Conservation (phyloP, 2,888 invertebrate genomes). For the Pachycephus smyrnensis region DNA sequence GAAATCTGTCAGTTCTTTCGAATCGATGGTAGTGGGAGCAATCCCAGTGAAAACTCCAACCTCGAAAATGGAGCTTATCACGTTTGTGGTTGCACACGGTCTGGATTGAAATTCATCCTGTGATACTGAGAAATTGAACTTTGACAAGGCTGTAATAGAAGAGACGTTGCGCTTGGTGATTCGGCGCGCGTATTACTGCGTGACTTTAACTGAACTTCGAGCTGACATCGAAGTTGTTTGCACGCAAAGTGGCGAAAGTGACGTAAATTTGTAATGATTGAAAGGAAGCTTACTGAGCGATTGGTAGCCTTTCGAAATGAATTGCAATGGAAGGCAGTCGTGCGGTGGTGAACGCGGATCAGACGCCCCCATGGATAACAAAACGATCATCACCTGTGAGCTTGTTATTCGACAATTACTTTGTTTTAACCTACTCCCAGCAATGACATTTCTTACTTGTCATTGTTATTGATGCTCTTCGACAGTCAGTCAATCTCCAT, state of each 20-base stretch:
- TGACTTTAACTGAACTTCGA: not conserved
- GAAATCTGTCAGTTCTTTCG: not conserved
- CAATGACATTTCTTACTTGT: constrained; percentile 32
- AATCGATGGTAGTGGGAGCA: not conserved
- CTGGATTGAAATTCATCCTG: constrained; percentile 3
- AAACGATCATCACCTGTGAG: constrained; percentile 82
- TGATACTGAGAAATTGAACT: not conserved
- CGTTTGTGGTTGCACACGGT: constrained; percentile 9
- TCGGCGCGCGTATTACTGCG: not conserved
- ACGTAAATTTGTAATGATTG: constrained; percentile 54
- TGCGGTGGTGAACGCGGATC: constrained; percentile 46
- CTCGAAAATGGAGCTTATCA: constrained; percentile 38
- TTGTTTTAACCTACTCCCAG: constrained; percentile 10
- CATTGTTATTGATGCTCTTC: constrained; percentile 38
- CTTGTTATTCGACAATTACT: constrained; percentile 37
- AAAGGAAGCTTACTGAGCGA: constrained; percentile 39
- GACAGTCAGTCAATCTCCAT: constrained; percentile 32
- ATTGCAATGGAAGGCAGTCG: constrained; percentile 61
- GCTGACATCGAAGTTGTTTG: constrained; percentile 13
- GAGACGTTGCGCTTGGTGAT: not conserved
- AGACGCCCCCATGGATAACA: constrained; percentile 71
- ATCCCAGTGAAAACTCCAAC: constrained; percentile 27
- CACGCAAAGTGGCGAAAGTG: constrained; percentile 27
- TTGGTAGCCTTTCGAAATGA: constrained; percentile 55
- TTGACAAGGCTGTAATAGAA: not conserved